A percentile compares a stretch with the other conserved stretches of the same genome.
phyloP scores from a whole-genome alignment of 2,113 vertebrate species.

The Archocentrus centrarchus region DNA sequence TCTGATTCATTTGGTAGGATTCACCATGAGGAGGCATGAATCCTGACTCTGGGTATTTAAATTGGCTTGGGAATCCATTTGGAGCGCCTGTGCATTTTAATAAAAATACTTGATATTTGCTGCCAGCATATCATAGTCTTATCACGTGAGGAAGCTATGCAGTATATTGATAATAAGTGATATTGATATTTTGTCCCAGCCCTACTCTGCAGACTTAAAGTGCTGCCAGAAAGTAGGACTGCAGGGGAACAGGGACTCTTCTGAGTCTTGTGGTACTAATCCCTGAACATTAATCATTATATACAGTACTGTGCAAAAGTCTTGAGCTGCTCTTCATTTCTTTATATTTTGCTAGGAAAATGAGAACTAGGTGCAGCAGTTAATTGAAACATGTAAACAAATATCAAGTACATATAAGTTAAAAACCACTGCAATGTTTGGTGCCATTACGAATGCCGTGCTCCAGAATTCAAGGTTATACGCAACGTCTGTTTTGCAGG shows the following conservation, averaged over 20 bases:
- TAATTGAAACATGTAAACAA: neutral
- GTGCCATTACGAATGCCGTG: too few relatives aligned
- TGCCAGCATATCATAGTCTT: neutral
- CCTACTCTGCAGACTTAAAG: neutral
- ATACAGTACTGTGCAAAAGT: neutral
- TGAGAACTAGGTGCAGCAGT: neutral
- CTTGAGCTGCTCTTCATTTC: neutral
- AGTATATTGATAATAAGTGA: neutral
- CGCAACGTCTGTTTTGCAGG: slow-evolving; percentile 37
- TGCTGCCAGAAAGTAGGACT: neutral
- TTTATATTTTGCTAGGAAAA: neutral
- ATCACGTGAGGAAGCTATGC: neutral
- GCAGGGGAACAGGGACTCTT: neutral
- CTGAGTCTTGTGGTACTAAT: neutral
- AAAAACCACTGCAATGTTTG: neutral
- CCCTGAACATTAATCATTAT: neutral
- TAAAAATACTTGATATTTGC: neutral
- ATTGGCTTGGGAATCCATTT: neutral
- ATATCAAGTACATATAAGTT: neutral
- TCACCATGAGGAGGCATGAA: neutral
- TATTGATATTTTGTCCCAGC: neutral
- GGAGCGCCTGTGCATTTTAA: neutral
- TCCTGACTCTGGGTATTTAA: neutral
- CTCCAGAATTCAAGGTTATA: neutral
- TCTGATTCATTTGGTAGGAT: neutral